These are phyloP conservation scores for Potorous gilbertii DNA, from an alignment of 2,797 vertebrate genomes.

Conservation along the genomic window DNA sequence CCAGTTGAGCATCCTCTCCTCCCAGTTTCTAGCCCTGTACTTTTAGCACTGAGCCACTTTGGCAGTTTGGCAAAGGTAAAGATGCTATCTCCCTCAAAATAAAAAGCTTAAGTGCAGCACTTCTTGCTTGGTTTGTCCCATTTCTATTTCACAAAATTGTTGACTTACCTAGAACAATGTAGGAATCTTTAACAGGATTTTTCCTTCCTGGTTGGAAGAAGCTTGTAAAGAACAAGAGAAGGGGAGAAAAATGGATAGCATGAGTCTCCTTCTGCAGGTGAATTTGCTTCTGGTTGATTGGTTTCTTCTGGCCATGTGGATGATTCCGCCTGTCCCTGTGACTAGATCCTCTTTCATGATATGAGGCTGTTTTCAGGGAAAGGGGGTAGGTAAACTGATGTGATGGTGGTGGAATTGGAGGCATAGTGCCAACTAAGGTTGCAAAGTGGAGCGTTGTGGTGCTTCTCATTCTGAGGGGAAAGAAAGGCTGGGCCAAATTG, in stretches of 20 bases:
- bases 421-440: constrained; percentile 25
- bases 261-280: not conserved
- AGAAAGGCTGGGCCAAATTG: not conserved
- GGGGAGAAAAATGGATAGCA: fast-evolving
- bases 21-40: not conserved
- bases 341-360: not conserved
- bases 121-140: not conserved
- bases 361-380: constrained; percentile 57
- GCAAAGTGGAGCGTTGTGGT: constrained; percentile 25
- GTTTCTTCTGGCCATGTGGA: not conserved
- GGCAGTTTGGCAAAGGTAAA: not conserved
- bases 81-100: not conserved
- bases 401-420: constrained; percentile 43
- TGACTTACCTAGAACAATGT: not conserved
- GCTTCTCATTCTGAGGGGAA: constrained; percentile 22
- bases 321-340: not conserved
- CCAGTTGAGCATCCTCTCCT: not conserved
- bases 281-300: not conserved
- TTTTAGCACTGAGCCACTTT: not conserved
- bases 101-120: not conserved
- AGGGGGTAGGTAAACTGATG: constrained; percentile 46
- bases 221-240: not conserved
- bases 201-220: not conserved
- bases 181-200: not conserved
- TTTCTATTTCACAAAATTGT: not conserved